Conservation (phyloP, 2,113 vertebrate species). For the Archilochus colubris region DNA sequence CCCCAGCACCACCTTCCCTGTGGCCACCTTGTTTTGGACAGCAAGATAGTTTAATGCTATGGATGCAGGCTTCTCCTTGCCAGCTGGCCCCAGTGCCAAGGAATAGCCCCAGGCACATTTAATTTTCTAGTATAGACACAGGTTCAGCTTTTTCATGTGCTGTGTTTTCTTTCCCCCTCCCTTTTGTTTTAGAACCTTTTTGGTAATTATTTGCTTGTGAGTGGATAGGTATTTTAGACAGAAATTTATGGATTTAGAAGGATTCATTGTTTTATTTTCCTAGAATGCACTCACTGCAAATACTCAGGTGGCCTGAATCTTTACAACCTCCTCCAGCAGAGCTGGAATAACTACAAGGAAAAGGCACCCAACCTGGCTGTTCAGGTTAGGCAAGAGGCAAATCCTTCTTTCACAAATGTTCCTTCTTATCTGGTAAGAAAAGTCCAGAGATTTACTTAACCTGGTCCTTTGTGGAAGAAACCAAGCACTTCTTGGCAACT, state of each 20-base stretch:
- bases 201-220: not conserved
- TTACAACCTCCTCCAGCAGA: not conserved
- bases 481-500: not conserved
- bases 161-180: not conserved
- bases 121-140: not conserved
- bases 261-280: not conserved
- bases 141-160: not conserved
- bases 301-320: not conserved
- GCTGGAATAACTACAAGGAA: not conserved
- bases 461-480: not conserved
- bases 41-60: not conserved
- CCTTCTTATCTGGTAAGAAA: not conserved
- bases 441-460: not conserved
- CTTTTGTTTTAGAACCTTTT: no score
- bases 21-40: not conserved
- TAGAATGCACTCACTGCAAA: not conserved
- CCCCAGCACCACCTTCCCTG: not conserved
- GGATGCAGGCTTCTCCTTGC: not conserved
- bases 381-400: not conserved
- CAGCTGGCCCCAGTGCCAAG: not conserved
- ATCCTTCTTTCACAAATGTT: not conserved
- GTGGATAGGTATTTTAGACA: not conserved
- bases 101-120: not conserved
- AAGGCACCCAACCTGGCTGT: accelerated
- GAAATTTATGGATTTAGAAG: not conserved